Conservation (phyloP, 2,888 invertebrate genomes). For the Drosophila mettleri region DNA sequence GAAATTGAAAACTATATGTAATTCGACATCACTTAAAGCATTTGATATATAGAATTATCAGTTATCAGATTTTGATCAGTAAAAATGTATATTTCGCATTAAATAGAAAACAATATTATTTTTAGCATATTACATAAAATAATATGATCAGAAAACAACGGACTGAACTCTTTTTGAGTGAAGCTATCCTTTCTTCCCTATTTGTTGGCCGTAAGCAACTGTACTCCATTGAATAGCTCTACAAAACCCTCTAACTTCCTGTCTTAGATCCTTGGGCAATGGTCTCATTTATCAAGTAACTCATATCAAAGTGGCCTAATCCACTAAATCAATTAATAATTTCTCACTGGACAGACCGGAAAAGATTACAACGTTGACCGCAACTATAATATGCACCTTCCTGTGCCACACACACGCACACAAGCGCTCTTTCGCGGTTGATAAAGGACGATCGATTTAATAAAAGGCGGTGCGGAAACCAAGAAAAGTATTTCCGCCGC, state of each 20-base stretch:
- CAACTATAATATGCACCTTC: slow-evolving; percentile 30
- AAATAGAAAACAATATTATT: too few species aligned
- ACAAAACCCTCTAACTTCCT: slow-evolving; percentile 30
- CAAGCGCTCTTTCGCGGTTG: neutral
- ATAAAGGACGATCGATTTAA: slow-evolving; percentile 48
- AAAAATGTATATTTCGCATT: too few species aligned
- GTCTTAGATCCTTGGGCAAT: neutral
- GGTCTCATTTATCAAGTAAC: slow-evolving; percentile 26
- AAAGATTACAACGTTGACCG: slow-evolving; percentile 65
- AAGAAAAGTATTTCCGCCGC: slow-evolving; percentile 63
- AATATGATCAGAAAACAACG: too few species aligned
- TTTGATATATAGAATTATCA: too few species aligned
- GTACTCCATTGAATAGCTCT: neutral
- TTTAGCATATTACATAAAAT: too few species aligned
- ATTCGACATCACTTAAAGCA: slow-evolving; percentile 1
- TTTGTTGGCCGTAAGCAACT: neutral
- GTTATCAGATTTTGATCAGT: too few species aligned
- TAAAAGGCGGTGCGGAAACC: slow-evolving; percentile 44
- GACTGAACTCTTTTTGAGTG: neutral
- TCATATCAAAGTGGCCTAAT: slow-evolving; percentile 33
- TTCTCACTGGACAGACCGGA: slow-evolving; percentile 56
- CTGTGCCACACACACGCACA: slow-evolving; percentile 38
- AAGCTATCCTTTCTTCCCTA: neutral
- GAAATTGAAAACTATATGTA: neutral
- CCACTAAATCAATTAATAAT: slow-evolving; percentile 63